Evolutionary conservation across 2,797 vertebrate species (phyloP), one percentile per base, ranked within the genome.

Genomic region (Labroides dimidiatus): DNA sequence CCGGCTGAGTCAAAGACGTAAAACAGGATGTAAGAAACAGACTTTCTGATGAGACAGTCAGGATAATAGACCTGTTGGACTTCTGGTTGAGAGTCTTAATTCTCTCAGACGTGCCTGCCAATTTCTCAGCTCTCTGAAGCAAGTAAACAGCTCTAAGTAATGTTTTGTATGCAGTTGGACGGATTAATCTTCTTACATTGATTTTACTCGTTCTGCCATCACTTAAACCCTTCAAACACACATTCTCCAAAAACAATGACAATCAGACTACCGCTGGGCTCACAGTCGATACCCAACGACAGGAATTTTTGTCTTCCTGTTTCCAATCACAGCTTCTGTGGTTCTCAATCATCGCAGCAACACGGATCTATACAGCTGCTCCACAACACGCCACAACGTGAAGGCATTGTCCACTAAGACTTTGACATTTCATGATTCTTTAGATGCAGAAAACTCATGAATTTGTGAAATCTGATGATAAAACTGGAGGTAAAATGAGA

Each of bases 111-210:
- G 21, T 19, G 44, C 65, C 60, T 51, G 44, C 64, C 75, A 80
- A 67, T 78, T 70, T 70, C 63, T 47, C 49, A 66, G 47, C 61
- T 82, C 62, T 72, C 24, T 75, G 56, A 77, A 77, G 66, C 45
- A 2, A 80, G 72, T 67, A 80, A 87, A 83, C 64, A 63, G 52
- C 45, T 58, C 43, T 77, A 79, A 88, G 74, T 75, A 37, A 78
- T 61, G 76, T 54, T 84, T 67, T 64, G 45, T 70, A 59, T 82
- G 74, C 77, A 48, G 62, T 15, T 68, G 52, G 76, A 37, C 42
- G 47, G 67, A 64, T 54, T 72, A 55, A 85, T 89, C 81, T 70
- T 43, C 57, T 73, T 50, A 20, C 47, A 88, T 84, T 81, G 83
- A 89, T 84, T 80, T 54, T 36, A 84, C 57, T 70, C 62, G 53